Conservation (phyloP, 2,888 invertebrate species). For the Xestia sexstrigata region DNA sequence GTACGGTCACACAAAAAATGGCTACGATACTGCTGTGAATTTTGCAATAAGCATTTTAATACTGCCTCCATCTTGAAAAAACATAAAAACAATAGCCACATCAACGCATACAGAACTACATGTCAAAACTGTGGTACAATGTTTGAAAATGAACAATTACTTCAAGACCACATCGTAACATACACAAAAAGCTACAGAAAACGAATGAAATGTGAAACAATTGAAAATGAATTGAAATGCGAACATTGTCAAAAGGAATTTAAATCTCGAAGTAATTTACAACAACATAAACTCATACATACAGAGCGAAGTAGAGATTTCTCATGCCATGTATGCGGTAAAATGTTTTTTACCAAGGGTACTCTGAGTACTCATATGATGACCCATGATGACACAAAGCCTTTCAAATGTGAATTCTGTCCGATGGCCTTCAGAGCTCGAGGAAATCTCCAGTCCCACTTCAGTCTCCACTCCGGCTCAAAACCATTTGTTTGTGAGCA, state of each 20-base stretch:
- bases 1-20: slow-evolving; percentile 80
- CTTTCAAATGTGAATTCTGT: slow-evolving; percentile 86
- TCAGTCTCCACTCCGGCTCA: slow-evolving; percentile 82
- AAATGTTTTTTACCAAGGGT: slow-evolving; percentile 88
- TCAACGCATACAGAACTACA: slow-evolving; percentile 67
- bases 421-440: slow-evolving; percentile 84
- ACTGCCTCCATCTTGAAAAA: slow-evolving; percentile 76
- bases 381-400: slow-evolving; percentile 84
- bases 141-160: slow-evolving; percentile 78
- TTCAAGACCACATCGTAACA: slow-evolving; percentile 81
- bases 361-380: slow-evolving; percentile 84
- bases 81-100: slow-evolving; percentile 76
- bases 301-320: slow-evolving; percentile 86
- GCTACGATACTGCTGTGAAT: slow-evolving; percentile 83
- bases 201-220: slow-evolving; percentile 71
- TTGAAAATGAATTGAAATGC: slow-evolving; percentile 79
- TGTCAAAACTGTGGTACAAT: slow-evolving; percentile 81
- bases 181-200: slow-evolving; percentile 76
- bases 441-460: slow-evolving; percentile 84
- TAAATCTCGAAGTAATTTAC: slow-evolving; percentile 82
- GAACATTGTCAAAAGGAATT: slow-evolving; percentile 83
- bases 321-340: slow-evolving; percentile 86
- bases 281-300: slow-evolving; percentile 84
- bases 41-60: slow-evolving; percentile 80
- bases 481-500: slow-evolving; percentile 88